Evolutionary conservation across 2,113 vertebrate species (phyloP).

Genomic region (Scartelaos histophorus): DNA sequence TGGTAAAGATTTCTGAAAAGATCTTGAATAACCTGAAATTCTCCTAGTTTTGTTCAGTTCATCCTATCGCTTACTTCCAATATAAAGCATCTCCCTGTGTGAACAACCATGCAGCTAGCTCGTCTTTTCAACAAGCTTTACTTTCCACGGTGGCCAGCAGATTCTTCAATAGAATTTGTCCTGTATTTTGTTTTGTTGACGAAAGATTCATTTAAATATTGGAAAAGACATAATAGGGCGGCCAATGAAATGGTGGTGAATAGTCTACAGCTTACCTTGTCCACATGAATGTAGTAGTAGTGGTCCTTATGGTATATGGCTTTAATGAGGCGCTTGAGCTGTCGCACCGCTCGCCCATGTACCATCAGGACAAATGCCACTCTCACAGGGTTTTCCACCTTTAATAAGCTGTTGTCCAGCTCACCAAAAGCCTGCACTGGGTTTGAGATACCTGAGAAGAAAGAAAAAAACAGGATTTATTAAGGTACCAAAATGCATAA

Average conservation of each 20-base stretch:
- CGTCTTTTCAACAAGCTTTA: not conserved
- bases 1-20: too few relatives aligned
- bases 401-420: slow-evolving; percentile 73
- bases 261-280: slow-evolving; percentile 80
- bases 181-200: not conserved
- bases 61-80: too few relatives aligned
- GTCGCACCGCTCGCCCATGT: slow-evolving; percentile 89
- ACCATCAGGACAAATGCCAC: slow-evolving; percentile 93
- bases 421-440: slow-evolving; percentile 83
- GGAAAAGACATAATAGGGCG: not conserved
- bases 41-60: too few relatives aligned
- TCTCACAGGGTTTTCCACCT: slow-evolving; percentile 82
- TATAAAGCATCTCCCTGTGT: too few relatives aligned
- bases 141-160: not conserved
- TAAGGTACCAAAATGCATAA: not conserved
- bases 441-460: slow-evolving; percentile 79
- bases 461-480: not conserved
- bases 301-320: slow-evolving; percentile 93
- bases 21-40: too few relatives aligned
- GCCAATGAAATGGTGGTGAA: not conserved
- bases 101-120: not conserved
- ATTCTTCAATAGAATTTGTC: not conserved
- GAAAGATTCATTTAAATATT: too few relatives aligned
- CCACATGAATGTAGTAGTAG: slow-evolving; percentile 97
- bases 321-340: slow-evolving; percentile 94